phyloP scores from a whole-genome alignment of 2,113 vertebrate genomes.

The Haliaeetus leucogaster region DNA sequence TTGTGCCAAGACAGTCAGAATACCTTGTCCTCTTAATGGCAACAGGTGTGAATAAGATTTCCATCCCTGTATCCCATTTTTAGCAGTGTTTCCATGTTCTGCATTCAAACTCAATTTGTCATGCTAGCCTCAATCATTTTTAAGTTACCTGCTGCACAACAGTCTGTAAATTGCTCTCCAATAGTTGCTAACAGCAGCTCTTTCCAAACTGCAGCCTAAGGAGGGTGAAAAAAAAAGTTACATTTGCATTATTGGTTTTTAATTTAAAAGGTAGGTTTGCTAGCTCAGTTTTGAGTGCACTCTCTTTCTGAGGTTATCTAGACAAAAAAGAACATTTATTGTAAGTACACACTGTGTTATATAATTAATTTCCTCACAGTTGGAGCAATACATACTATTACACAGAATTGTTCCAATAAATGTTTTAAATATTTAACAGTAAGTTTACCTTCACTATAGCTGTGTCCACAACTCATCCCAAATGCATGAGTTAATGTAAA shows the following conservation, averaged over 20 bases:
- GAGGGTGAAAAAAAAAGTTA: neutral
- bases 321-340: neutral
- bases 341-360: neutral
- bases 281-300: neutral
- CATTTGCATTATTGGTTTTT: neutral
- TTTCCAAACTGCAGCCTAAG: slow-evolving; percentile 90
- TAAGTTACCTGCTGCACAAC: slow-evolving; percentile 85
- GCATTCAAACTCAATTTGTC: neutral
- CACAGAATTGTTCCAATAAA: neutral
- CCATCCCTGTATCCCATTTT: neutral
- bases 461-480: neutral
- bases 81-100: neutral
- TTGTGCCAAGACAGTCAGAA: neutral
- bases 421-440: neutral
- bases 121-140: neutral
- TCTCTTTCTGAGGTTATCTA: neutral
- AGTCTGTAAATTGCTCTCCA: slow-evolving; percentile 93
- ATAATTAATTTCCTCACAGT: neutral
- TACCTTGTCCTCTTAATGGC: neutral
- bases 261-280: neutral
- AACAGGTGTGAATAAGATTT: neutral
- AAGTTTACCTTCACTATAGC: neutral
- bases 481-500: neutral
- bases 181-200: slow-evolving; percentile 92
- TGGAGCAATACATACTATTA: neutral